Evolutionary conservation across 2,888 invertebrate genomes (phyloP).

Genomic region (Timema podura): DNA sequence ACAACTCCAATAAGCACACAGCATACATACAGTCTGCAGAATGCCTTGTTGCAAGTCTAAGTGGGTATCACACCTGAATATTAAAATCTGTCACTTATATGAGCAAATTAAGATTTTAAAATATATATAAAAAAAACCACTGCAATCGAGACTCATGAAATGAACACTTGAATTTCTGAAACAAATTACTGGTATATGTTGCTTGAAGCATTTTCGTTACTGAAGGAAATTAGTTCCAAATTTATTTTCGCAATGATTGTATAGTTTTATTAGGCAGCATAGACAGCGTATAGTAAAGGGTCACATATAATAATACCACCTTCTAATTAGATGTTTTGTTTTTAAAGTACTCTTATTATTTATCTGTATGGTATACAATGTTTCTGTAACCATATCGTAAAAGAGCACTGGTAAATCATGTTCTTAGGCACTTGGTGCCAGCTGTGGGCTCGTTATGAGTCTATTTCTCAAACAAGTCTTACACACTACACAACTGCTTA

Average conservation of each 20-base stretch:
- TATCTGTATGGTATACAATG: slow-evolving; percentile 25
- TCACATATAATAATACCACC: background rate
- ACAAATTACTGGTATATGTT: too few relatives aligned
- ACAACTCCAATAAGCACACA: too few relatives aligned
- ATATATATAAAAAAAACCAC: background rate
- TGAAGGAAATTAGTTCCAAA: background rate
- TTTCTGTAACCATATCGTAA: slow-evolving; percentile 15
- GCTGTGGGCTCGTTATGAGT: slow-evolving; percentile 26
- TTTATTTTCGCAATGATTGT: background rate
- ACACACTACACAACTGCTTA: slow-evolving; percentile 20
- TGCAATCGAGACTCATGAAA: too few relatives aligned
- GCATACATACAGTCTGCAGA: too few relatives aligned
- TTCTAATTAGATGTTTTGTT: slow-evolving; percentile 20
- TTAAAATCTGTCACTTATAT: background rate
- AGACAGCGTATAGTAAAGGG: background rate
- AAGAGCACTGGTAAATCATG: slow-evolving; percentile 30
- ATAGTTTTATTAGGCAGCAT: slow-evolving; percentile 11
- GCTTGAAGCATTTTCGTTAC: too few relatives aligned
- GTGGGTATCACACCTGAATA: slow-evolving; percentile 1
- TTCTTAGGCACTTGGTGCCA: slow-evolving; percentile 32
- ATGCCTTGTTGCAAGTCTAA: too few relatives aligned
- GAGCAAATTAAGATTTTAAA: background rate
- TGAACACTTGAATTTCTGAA: too few relatives aligned
- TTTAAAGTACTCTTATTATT: slow-evolving; percentile 25
- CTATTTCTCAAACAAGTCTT: slow-evolving; percentile 18